Evolutionary conservation across 2,113 vertebrate genomes (phyloP).

Genomic region (Pseudorectes ferrugineus): DNA sequence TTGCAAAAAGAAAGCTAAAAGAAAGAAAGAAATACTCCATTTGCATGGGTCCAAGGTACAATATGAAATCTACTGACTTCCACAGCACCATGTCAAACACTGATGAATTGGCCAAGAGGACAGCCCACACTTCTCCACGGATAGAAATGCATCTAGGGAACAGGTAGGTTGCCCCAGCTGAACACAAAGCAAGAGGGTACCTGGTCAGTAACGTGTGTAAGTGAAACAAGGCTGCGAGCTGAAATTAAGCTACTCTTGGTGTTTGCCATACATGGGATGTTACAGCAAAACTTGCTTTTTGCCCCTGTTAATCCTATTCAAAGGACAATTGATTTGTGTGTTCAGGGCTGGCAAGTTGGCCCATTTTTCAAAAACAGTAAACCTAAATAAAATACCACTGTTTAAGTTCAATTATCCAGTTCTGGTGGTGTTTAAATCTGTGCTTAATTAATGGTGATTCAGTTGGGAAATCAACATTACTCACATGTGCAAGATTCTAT

Average conservation of each 20-base stretch:
- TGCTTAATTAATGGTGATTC: not conserved
- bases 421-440: not conserved
- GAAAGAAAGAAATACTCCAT: not conserved
- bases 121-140: not conserved
- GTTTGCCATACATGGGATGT: not conserved
- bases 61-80: not conserved
- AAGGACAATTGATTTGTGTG: not conserved
- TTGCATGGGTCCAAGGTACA: not conserved
- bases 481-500: not conserved
- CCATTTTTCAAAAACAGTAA: not conserved
- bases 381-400: not conserved
- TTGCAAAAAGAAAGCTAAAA: not conserved
- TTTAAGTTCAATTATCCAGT: not conserved
- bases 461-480: not conserved
- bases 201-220: too few species aligned
- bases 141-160: not conserved
- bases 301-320: not conserved
- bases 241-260: too few species aligned
- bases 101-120: fast-evolving
- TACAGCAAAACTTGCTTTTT: not conserved
- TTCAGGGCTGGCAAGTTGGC: not conserved
- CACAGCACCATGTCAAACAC: not conserved
- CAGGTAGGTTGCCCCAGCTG: not conserved
- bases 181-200: not conserved
- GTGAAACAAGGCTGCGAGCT: not conserved